Conservation (phyloP, 2,797 vertebrate genomes). For the Xyrichtys novacula region DNA sequence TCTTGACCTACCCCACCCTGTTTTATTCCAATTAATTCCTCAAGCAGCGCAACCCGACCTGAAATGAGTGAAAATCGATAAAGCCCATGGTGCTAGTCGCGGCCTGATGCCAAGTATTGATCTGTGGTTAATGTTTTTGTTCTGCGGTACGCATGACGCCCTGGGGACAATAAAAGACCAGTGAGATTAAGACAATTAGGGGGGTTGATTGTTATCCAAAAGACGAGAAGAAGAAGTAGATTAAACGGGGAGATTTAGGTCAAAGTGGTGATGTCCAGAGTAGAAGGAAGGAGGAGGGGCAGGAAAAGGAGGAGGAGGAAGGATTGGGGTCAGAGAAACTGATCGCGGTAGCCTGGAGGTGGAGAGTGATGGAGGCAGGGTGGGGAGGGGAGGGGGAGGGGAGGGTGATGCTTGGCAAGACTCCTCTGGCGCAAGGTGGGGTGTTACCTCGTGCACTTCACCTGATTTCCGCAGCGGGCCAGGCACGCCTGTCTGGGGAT, state of each 20-base stretch:
- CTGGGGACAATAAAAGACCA: constrained; percentile 72
- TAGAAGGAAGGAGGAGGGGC: constrained; percentile 49
- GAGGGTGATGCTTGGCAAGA: constrained; percentile 20
- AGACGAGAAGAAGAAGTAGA: constrained; percentile 74
- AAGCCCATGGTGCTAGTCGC: constrained; percentile 10
- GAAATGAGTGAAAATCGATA: constrained; percentile 48
- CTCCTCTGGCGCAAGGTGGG: constrained; percentile 24
- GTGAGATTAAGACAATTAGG: constrained; percentile 85
- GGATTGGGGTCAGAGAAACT: constrained; percentile 82
- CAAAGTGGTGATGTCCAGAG: constrained; percentile 77
- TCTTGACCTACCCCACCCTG: neutral
- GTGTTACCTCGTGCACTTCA: constrained; percentile 48
- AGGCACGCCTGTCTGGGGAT: constrained; percentile 47
- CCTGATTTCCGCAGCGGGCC: constrained; percentile 57
- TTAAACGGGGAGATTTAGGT: constrained; percentile 87
- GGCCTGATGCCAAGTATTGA: constrained; percentile 69
- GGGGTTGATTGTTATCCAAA: constrained; percentile 77
- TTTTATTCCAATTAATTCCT: constrained; percentile 51
- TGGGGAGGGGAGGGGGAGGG: constrained; percentile 13
- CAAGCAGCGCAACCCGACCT: neutral
- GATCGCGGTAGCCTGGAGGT: constrained; percentile 48
- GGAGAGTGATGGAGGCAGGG: constrained; percentile 53
- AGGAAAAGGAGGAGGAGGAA: constrained; percentile 30
- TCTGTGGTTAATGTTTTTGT: constrained; percentile 69
- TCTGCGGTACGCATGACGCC: constrained; percentile 30